A percentile compares a stretch with the other conserved stretches of the same genome.
Conservation (phyloP, 2,888 invertebrate genomes). For the Seira musarum region DNA sequence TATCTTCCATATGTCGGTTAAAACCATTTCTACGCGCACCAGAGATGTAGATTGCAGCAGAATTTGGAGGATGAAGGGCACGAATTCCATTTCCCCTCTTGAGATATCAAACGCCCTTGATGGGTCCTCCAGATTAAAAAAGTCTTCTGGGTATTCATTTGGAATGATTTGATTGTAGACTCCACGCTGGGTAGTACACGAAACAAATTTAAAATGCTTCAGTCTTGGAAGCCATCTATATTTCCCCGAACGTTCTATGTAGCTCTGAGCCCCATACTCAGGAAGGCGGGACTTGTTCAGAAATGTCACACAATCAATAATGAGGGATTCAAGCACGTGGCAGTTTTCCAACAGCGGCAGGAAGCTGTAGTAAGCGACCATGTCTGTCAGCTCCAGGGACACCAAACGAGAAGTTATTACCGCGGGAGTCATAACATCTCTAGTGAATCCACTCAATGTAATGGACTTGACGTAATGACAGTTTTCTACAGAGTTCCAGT, state of each 20-base stretch:
- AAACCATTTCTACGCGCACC: slow-evolving; percentile 31
- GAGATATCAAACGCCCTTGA: slow-evolving; percentile 31
- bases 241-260: slow-evolving; percentile 27
- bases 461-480: slow-evolving; percentile 32
- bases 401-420: slow-evolving; percentile 17
- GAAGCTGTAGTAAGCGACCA: slow-evolving; percentile 48
- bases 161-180: slow-evolving; percentile 40
- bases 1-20: slow-evolving; percentile 51
- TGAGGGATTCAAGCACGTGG: slow-evolving; percentile 24
- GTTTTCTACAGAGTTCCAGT: slow-evolving; percentile 34
- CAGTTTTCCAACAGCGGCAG: slow-evolving; percentile 48
- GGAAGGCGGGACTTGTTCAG: slow-evolving; percentile 36
- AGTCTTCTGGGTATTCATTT: slow-evolving; percentile 9
- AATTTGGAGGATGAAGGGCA: slow-evolving; percentile 40
- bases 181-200: slow-evolving; percentile 39
- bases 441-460: slow-evolving; percentile 25
- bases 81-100: slow-evolving; percentile 48
- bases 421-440: slow-evolving; percentile 24
- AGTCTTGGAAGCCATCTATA: slow-evolving; percentile 37
- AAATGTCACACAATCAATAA: slow-evolving; percentile 34
- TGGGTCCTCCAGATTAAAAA: slow-evolving; percentile 17
- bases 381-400: slow-evolving; percentile 36
- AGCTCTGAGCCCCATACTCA: slow-evolving; percentile 23
- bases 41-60: slow-evolving; percentile 20
- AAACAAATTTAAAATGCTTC: slow-evolving; percentile 33